Evolutionary conservation across 2,113 vertebrate species (phyloP).

Genomic region (Xiphias gladius): DNA sequence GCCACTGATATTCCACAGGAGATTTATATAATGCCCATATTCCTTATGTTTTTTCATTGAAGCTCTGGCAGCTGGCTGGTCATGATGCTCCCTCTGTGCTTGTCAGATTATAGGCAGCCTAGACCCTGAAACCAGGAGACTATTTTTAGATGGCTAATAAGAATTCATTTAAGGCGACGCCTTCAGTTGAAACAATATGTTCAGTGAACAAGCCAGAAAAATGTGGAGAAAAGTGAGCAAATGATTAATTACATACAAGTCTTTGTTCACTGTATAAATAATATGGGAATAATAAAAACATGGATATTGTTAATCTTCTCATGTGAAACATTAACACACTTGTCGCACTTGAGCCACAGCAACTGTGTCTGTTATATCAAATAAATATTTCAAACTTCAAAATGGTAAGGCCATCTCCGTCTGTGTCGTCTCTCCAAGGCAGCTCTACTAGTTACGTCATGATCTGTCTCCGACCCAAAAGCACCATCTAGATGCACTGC

Average conservation of each 20-base stretch:
- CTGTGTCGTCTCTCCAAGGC: slow-evolving; percentile 53
- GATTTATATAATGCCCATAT: slow-evolving; percentile 53
- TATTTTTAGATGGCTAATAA: slow-evolving; percentile 83
- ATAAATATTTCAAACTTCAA: slow-evolving; percentile 76
- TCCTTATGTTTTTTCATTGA: slow-evolving; percentile 50
- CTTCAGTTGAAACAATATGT: slow-evolving; percentile 74
- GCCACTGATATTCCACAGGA: slow-evolving; percentile 42
- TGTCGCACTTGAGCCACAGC: slow-evolving; percentile 63
- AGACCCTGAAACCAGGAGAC: slow-evolving; percentile 62
- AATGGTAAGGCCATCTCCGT: slow-evolving; percentile 68
- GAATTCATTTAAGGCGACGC: slow-evolving; percentile 73
- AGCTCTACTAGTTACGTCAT: slow-evolving; percentile 61
- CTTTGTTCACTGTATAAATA: slow-evolving; percentile 53
- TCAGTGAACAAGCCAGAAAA: slow-evolving; percentile 45
- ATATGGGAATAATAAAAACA: slow-evolving; percentile 16
- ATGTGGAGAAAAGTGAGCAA: slow-evolving; percentile 44
- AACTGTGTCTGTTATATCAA: slow-evolving; percentile 71
- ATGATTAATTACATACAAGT: slow-evolving; percentile 64
- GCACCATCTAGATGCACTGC: slow-evolving; percentile 43
- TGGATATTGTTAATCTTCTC: slow-evolving; percentile 36
- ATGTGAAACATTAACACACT: slow-evolving; percentile 65
- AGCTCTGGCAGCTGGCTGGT: slow-evolving; percentile 66
- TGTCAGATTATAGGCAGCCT: slow-evolving; percentile 74
- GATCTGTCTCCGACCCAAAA: slow-evolving; percentile 66
- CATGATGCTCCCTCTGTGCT: slow-evolving; percentile 68